Conservation (phyloP, 2,888 invertebrate genomes). For the Balanococcus diminutus region DNA sequence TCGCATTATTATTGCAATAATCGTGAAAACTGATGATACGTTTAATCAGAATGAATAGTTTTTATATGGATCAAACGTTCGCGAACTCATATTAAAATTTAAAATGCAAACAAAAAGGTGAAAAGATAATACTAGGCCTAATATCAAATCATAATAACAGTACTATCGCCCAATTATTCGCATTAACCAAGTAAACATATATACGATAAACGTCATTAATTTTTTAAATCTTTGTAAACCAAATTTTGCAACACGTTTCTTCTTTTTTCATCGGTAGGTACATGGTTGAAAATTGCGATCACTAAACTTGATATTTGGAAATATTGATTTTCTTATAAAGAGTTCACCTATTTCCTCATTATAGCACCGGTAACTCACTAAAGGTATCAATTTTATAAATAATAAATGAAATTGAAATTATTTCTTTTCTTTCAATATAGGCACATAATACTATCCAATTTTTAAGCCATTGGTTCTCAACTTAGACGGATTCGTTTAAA, state of each 20-base stretch:
- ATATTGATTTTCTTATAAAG: not conserved
- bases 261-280: no score
- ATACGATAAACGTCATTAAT: no score
- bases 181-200: no score
- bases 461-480: not conserved
- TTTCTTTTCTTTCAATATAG: conserved; percentile 34
- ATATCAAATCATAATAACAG: not conserved
- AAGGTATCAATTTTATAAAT: conserved; percentile 34
- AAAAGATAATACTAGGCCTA: not conserved
- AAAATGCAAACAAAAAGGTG: not conserved
- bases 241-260: not conserved
- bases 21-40: conserved; percentile 23
- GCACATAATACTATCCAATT: not conserved
- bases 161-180: not conserved
- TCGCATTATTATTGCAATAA: conserved; percentile 26
- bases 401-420: conserved; percentile 21
- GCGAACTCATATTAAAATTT: not conserved
- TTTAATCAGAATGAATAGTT: not conserved
- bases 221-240: not conserved
- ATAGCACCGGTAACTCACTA: not conserved
- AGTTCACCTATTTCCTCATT: conserved; percentile 19
- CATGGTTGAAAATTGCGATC: not conserved
- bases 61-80: not conserved
- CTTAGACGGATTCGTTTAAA: not conserved
- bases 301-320: not conserved